These are phyloP conservation scores for Epinotia bilunana DNA, from an alignment of 2,888 invertebrate genomes.

Conservation along the genomic window DNA sequence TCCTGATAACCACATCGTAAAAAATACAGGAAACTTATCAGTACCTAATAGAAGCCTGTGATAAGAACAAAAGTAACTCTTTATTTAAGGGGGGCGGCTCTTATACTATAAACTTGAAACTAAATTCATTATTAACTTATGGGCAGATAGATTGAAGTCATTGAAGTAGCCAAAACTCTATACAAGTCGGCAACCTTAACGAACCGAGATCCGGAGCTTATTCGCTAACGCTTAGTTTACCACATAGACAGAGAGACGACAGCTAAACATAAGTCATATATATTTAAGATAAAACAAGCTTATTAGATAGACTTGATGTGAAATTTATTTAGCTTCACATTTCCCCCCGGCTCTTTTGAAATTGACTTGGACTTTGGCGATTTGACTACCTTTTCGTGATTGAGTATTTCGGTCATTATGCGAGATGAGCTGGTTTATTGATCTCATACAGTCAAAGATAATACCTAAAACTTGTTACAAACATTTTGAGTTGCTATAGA, in stretches of 20 bases:
- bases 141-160: background rate
- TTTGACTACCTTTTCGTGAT: no score
- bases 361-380: no score
- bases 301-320: background rate
- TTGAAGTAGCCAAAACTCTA: background rate
- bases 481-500: no score
- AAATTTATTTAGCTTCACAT: no score
- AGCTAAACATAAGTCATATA: background rate
- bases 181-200: background rate
- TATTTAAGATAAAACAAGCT: no score
- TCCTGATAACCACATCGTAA: background rate
- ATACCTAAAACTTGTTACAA: no score
- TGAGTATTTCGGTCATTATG: no score
- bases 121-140: background rate
- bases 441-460: no score
- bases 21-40: background rate
- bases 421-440: no score
- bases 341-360: no score
- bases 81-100: background rate
- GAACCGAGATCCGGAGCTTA: background rate
- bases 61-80: background rate
- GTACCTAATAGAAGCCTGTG: background rate
- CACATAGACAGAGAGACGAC: background rate
- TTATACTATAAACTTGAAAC: constrained; percentile 11
- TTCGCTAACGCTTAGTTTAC: background rate